These are phyloP conservation scores for Bembecia ichneumoniformis DNA, from an alignment of 2,888 invertebrate genomes.

Conservation along the genomic window DNA sequence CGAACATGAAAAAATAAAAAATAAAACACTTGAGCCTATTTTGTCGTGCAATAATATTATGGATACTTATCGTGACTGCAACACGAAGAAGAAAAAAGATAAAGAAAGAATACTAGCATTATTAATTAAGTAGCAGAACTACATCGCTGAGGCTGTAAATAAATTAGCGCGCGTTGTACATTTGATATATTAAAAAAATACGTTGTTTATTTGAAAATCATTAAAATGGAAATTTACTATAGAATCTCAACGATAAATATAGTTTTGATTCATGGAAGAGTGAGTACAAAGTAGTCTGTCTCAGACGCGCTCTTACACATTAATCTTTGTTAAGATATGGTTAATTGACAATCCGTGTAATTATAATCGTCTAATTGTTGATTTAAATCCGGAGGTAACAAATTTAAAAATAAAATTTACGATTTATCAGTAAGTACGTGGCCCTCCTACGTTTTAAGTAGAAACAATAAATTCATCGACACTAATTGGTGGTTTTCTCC, in stretches of 20 bases:
- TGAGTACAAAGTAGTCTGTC: not conserved
- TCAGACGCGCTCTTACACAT: conserved; percentile 9
- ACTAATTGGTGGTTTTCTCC: conserved; percentile 73
- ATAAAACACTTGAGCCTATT: too few species aligned
- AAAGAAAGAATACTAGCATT: too few species aligned
- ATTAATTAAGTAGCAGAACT: too few species aligned
- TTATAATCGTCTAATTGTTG: conserved; percentile 46
- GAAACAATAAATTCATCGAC: conserved; percentile 74
- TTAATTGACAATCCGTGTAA: conserved; percentile 40
- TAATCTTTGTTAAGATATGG: conserved; percentile 24
- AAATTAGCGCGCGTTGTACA: too few species aligned
- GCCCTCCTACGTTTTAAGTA: conserved; percentile 72
- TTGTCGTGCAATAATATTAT: too few species aligned
- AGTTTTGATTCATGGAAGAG: not conserved
- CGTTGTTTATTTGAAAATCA: too few species aligned
- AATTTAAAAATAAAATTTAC: conserved; percentile 61
- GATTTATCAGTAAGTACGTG: conserved; percentile 48
- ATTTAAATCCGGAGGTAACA: conserved; percentile 45
- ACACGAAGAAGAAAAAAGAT: too few species aligned
- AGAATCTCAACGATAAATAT: not conserved
- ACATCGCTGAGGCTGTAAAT: too few species aligned
- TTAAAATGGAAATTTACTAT: too few species aligned
- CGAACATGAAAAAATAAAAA: too few species aligned
- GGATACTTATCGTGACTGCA: too few species aligned
- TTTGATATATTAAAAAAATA: too few species aligned